Evolutionary conservation across 2,888 invertebrate genomes (phyloP).

Genomic region (Drosophila dives): DNA sequence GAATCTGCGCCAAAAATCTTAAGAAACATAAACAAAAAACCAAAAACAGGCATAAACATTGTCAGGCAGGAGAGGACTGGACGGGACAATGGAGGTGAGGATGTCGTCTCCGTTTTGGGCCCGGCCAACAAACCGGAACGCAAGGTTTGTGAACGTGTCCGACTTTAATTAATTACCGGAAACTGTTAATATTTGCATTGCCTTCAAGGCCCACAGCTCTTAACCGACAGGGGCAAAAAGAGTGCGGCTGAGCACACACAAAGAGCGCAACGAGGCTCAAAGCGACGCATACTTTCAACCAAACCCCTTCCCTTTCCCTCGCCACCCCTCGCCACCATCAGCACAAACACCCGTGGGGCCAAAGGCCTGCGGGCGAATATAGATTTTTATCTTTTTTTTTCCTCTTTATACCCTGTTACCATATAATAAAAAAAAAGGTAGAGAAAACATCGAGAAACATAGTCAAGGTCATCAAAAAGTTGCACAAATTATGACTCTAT

Average conservation of each 20-base stretch:
- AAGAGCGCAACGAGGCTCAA: conserved; percentile 46
- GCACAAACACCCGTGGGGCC: conserved; percentile 1
- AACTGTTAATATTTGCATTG: conserved; percentile 77
- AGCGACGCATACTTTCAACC: background rate
- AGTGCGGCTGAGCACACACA: conserved; percentile 50
- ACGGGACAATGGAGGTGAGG: conserved; percentile 8
- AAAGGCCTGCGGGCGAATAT: conserved; percentile 17
- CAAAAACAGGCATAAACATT: background rate
- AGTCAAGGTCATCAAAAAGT: background rate
- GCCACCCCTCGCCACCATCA: no score
- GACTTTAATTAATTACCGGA: conserved; percentile 77
- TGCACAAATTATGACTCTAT: background rate
- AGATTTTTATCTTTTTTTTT: conserved; percentile 12
- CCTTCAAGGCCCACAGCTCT: conserved; percentile 44
- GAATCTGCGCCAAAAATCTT: no score
- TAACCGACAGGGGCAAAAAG: background rate
- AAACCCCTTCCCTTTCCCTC: background rate
- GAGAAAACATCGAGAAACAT: background rate
- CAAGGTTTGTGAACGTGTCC: conserved; percentile 52
- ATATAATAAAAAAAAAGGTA: background rate
- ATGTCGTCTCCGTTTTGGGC: background rate
- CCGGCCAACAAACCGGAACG: background rate
- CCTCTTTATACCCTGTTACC: conserved; percentile 33
- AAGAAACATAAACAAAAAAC: background rate
- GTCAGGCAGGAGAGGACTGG: conserved; percentile 9